Evolutionary conservation across 2,888 invertebrate genomes (phyloP).

Genomic region (Pristionchus mayeri): DNA sequence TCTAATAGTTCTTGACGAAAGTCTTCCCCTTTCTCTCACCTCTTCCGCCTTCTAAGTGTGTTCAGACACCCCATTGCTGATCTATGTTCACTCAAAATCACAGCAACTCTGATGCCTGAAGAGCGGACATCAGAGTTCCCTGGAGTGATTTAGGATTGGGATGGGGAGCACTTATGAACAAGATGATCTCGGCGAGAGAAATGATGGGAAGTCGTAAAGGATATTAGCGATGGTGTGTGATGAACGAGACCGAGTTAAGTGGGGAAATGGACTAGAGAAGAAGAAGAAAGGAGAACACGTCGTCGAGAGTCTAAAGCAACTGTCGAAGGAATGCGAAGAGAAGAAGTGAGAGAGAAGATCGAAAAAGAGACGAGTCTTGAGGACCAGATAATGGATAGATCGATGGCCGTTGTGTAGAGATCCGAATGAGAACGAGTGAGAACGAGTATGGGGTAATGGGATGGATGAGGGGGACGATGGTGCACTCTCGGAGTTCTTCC

Average conservation of each 20-base stretch:
- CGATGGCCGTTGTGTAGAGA: background rate
- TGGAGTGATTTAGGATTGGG: background rate
- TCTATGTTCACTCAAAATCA: background rate
- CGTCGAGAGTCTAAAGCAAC: slow-evolving; percentile 43
- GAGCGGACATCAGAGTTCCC: background rate
- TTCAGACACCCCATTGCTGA: background rate
- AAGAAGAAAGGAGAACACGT: background rate
- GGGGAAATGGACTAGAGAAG: background rate
- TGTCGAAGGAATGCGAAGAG: slow-evolving; percentile 15
- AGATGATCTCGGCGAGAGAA: background rate
- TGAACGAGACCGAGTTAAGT: slow-evolving; percentile 19
- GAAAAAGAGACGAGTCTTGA: slow-evolving; percentile 11
- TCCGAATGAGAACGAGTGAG: background rate
- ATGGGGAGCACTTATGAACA: background rate
- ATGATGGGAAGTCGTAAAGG: slow-evolving; percentile 10
- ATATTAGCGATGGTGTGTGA: background rate
- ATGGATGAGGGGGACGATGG: background rate
- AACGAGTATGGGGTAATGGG: slow-evolving; percentile 2
- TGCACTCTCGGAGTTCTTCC: too few species aligned
- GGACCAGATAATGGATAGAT: slow-evolving; percentile 37
- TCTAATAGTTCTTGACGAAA: too few species aligned
- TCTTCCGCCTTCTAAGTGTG: background rate
- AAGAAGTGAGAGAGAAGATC: background rate
- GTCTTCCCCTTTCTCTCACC: background rate
- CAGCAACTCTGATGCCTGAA: background rate